Percentiles rank a stretch among this genome's conserved stretches.
phyloP scores from a whole-genome alignment of 2,888 invertebrate species.

The Chymomyza fuscimana region DNA sequence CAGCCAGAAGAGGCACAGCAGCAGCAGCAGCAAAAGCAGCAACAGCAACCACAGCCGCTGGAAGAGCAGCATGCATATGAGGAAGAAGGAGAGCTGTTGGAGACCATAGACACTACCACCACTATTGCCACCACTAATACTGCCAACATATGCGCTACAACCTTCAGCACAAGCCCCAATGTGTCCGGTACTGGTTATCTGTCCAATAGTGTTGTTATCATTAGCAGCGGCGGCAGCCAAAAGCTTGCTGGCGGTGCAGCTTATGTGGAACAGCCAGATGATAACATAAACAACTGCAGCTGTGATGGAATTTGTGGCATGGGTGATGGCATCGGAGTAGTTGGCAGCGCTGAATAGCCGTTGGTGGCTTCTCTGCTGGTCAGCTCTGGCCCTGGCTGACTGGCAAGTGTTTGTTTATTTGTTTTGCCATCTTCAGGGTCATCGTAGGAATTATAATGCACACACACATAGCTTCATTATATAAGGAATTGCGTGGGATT shows the following conservation, averaged over 20 bases:
- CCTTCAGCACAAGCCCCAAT: slow-evolving; percentile 29
- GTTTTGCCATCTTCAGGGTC: not conserved
- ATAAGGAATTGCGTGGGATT: not conserved
- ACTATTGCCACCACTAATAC: slow-evolving; percentile 49
- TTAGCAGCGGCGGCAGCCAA: slow-evolving; percentile 19
- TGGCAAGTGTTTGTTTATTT: not conserved
- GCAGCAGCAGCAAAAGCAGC: slow-evolving; percentile 10
- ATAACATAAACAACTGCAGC: not conserved
- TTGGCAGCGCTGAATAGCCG: slow-evolving; percentile 30
- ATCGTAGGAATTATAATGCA: not conserved
- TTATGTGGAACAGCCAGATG: not conserved
- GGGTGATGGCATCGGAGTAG: slow-evolving; percentile 52
- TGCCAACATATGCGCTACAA: slow-evolving; percentile 55
- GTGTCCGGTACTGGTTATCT: not conserved
- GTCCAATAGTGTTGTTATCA: slow-evolving; percentile 35
- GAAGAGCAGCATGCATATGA: slow-evolving; percentile 36
- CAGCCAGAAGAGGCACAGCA: not conserved
- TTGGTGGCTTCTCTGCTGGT: slow-evolving; percentile 36
- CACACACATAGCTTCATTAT: too few relatives aligned
- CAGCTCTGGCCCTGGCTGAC: not conserved
- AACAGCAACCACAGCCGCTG: not conserved
- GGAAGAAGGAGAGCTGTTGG: slow-evolving; percentile 60
- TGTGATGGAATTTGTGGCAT: slow-evolving; percentile 41
- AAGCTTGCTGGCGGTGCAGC: slow-evolving; percentile 8
- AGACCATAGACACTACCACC: slow-evolving; percentile 61